Evolutionary conservation across 2,888 invertebrate species (phyloP).

Genomic region (Phragmatobia fuliginosa): DNA sequence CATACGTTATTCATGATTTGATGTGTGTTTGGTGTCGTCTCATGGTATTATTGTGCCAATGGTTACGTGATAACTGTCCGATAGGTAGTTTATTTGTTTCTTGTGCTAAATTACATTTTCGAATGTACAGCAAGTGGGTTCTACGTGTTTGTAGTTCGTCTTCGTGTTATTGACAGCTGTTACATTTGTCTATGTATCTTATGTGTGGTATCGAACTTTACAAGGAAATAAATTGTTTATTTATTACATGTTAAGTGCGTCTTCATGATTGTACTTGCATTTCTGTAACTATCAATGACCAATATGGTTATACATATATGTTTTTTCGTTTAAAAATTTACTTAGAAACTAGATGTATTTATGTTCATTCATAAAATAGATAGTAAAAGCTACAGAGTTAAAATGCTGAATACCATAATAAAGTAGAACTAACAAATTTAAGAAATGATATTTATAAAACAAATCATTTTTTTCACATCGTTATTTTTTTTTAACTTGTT

Average conservation of each 20-base stretch:
- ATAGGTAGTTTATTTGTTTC: constrained; percentile 32
- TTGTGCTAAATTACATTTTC: constrained; percentile 36
- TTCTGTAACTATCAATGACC: no score
- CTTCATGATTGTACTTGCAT: background rate
- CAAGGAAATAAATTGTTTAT: background rate
- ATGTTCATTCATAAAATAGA: no score
- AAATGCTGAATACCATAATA: no score
- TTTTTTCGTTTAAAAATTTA: no score
- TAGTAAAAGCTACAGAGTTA: no score
- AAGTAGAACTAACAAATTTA: no score
- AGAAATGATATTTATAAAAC: no score
- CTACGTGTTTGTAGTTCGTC: constrained; percentile 30
- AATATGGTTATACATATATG: no score
- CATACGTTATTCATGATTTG: constrained; percentile 63
- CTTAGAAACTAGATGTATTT: no score
- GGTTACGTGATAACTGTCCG: constrained; percentile 49
- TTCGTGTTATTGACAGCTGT: constrained; percentile 28
- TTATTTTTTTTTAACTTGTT: no score
- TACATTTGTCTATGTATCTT: background rate
- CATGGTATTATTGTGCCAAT: constrained; percentile 50
- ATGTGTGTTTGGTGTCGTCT: constrained; percentile 40
- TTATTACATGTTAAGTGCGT: background rate
- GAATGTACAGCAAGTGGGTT: constrained; percentile 25
- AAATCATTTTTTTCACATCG: no score
- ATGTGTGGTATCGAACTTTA: constrained; percentile 8